phyloP scores from a whole-genome alignment of 2,888 invertebrate species.

The Tiliacea citrago region DNA sequence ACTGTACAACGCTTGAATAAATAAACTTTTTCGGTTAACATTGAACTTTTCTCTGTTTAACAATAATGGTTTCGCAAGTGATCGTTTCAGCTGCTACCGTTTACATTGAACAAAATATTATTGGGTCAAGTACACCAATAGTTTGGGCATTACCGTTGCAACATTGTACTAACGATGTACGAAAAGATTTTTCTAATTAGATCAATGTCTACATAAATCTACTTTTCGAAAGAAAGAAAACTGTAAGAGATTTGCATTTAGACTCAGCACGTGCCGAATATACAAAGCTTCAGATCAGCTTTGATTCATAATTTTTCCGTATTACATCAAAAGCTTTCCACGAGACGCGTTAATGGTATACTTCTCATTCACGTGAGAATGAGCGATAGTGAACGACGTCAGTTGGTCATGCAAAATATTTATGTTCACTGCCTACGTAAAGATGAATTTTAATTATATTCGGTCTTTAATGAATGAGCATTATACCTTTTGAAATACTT shows the following conservation, averaged over 20 bases:
- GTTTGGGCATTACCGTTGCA: constrained; percentile 40
- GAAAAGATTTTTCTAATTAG: constrained; percentile 23
- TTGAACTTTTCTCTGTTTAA: constrained; percentile 56
- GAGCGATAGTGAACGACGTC: constrained; percentile 51
- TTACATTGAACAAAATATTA: constrained; percentile 47
- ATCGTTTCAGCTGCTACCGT: constrained; percentile 42
- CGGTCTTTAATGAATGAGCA: constrained; percentile 31
- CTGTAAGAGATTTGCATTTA: constrained; percentile 22
- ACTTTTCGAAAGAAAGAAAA: constrained; percentile 1
- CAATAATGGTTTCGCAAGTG: constrained; percentile 53
- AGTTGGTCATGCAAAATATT: constrained; percentile 56
- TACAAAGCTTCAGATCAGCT: not conserved
- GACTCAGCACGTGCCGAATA: constrained; percentile 5
- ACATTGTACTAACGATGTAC: constrained; percentile 33
- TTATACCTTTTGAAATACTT: constrained; percentile 49
- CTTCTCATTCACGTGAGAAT: constrained; percentile 52
- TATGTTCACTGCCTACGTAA: constrained; percentile 62
- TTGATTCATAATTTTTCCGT: constrained; percentile 34
- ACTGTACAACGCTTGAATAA: constrained; percentile 39
- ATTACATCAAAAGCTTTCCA: constrained; percentile 33
- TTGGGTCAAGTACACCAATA: constrained; percentile 59
- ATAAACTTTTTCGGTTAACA: constrained; percentile 59
- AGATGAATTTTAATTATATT: constrained; percentile 58
- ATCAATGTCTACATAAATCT: constrained; percentile 37
- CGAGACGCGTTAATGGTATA: constrained; percentile 38